Evolutionary conservation across 2,797 vertebrate species (phyloP).

Genomic region (Scolopax bukidnonensis): DNA sequence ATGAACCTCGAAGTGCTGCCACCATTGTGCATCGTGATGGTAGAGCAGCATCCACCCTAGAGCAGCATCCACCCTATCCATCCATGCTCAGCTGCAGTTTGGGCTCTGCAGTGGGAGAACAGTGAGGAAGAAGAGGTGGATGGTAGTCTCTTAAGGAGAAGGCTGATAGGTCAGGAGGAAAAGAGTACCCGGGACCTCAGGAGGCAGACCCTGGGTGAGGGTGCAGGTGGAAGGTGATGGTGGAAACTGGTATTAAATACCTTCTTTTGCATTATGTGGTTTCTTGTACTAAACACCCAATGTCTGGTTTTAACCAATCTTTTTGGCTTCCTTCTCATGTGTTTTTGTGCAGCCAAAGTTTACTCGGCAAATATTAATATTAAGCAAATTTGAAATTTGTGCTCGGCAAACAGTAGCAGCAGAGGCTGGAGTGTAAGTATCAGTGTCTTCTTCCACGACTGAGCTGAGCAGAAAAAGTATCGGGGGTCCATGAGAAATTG

Average conservation of each 20-base stretch:
- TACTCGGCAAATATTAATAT: neutral
- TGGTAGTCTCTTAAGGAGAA: neutral
- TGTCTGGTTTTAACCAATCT: neutral
- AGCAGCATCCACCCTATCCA: neutral
- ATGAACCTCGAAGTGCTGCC: neutral
- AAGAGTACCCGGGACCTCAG: neutral
- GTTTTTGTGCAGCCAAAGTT: neutral
- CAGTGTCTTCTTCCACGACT: neutral
- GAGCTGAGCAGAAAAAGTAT: neutral
- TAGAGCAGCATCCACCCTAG: neutral
- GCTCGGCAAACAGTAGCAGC: neutral
- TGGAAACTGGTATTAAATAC: neutral
- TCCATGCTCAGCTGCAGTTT: neutral
- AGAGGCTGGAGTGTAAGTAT: neutral
- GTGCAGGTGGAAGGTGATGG: neutral
- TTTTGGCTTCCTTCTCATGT: neutral
- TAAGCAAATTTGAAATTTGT: neutral
- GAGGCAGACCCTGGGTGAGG: neutral
- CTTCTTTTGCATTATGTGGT: neutral
- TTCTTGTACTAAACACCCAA: neutral
- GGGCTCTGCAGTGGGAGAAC: neutral
- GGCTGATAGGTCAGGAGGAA: neutral
- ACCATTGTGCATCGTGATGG: rapidly evolving
- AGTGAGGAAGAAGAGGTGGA: neutral
- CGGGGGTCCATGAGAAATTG: neutral